Evolutionary conservation across 2,888 invertebrate species (phyloP).

Genomic region (Carpatolechia fugitivella): DNA sequence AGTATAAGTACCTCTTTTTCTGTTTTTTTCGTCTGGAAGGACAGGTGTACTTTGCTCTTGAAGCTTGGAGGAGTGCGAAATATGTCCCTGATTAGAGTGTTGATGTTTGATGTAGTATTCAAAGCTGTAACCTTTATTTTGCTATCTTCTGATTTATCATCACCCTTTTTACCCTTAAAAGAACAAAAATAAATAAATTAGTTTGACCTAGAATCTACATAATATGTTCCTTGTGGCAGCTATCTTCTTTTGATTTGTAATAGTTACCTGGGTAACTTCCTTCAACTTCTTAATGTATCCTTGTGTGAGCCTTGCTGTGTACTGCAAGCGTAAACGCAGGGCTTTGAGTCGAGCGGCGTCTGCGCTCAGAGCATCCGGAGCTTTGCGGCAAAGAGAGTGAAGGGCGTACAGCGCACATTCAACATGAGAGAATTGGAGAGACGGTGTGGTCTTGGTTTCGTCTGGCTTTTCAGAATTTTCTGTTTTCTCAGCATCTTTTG

Average conservation of each 20-base stretch:
- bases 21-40: constrained; percentile 73
- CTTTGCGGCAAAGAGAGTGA: constrained; percentile 88
- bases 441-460: constrained; percentile 81
- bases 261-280: constrained; percentile 79
- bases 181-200: background rate
- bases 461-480: constrained; percentile 43
- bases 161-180: constrained; percentile 83
- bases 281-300: constrained; percentile 86
- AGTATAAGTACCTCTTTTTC: constrained; percentile 63
- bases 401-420: constrained; percentile 92
- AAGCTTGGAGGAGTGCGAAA: constrained; percentile 97
- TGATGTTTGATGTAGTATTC: constrained; percentile 95
- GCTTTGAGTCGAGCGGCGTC: constrained; percentile 89
- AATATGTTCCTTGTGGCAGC: too few species aligned
- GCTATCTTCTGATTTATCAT: constrained; percentile 88
- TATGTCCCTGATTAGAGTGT: constrained; percentile 93
- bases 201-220: too few species aligned
- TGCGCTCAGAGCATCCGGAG: constrained; percentile 85
- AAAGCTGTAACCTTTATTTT: constrained; percentile 88
- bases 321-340: constrained; percentile 91
- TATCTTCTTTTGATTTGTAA: too few species aligned
- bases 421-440: constrained; percentile 94
- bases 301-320: constrained; percentile 94
- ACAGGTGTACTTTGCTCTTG: constrained; percentile 89
- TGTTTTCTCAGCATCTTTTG: constrained; percentile 58